Conservation (phyloP, 1,140 invertebrate genomes). For the Harpegnathos saltator region DNA sequence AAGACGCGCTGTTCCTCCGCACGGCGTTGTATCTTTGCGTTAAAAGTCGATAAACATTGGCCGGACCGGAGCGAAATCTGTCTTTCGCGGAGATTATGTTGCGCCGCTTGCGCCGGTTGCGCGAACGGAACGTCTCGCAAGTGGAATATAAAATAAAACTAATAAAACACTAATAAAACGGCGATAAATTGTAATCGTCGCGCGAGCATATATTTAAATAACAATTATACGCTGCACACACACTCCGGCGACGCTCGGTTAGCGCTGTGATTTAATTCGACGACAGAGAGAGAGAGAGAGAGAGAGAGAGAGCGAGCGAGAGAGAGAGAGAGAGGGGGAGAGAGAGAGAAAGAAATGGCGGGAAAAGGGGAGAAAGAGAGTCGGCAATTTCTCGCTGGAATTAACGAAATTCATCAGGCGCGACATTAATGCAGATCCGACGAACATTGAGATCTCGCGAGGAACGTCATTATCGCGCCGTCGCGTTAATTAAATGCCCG, state of each 20-base stretch:
- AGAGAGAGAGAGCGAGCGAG: too few relatives aligned
- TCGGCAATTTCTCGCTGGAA: too few relatives aligned
- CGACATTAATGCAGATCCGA: neutral
- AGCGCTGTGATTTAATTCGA: neutral
- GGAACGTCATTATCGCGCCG: neutral
- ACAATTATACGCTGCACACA: constrained; percentile 7
- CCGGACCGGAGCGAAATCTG: neutral
- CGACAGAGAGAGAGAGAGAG: too few relatives aligned
- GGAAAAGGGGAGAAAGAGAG: too few relatives aligned
- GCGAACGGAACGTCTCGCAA: constrained; percentile 3
- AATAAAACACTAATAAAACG: neutral
- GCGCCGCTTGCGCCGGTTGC: neutral
- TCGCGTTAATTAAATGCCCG: constrained; percentile 28
- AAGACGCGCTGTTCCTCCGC: constrained; percentile 16
- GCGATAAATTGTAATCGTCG: neutral
- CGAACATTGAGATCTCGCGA: neutral
- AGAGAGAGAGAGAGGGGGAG: too few relatives aligned
- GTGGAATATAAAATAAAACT: too few relatives aligned
- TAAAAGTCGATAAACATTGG: neutral
- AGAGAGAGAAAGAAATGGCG: too few relatives aligned
- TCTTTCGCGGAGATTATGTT: neutral
- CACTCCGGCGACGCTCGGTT: neutral
- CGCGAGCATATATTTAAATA: neutral
- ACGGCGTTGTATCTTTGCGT: neutral
- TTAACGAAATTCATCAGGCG: neutral